Percentiles rank a stretch among this genome's conserved stretches.
These are phyloP conservation scores for Mythimna loreyi DNA, from an alignment of 2,888 invertebrate genomes.

Conservation along the genomic window DNA sequence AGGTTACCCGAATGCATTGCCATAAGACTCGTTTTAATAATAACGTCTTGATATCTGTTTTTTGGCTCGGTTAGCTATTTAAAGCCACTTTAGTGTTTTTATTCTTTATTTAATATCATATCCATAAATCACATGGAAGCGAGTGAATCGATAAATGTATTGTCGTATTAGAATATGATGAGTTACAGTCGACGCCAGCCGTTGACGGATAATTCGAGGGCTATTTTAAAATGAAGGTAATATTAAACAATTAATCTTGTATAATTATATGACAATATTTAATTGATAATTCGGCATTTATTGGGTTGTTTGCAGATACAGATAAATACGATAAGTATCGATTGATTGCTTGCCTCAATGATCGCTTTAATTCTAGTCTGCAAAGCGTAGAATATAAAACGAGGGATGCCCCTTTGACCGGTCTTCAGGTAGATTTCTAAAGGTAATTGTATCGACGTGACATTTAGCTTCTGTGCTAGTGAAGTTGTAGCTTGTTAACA, in stretches of 20 bases:
- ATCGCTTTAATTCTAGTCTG: neutral
- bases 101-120: constrained; percentile 25
- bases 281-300: neutral
- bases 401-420: constrained; percentile 12
- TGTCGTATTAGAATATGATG: constrained; percentile 32
- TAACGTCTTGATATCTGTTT: constrained; percentile 40
- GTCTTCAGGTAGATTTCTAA: constrained; percentile 27
- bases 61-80: constrained; percentile 32
- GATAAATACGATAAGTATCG: too few species aligned
- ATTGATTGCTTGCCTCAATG: neutral
- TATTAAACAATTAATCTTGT: neutral
- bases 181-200: constrained; percentile 22
- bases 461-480: constrained; percentile 37
- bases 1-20: constrained; percentile 80
- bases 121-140: constrained; percentile 27
- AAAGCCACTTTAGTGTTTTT: constrained; percentile 34
- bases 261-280: neutral
- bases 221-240: constrained; percentile 5
- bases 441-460: constrained; percentile 29
- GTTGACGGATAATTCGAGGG: neutral
- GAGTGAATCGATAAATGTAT: constrained; percentile 27
- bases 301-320: constrained; percentile 1
- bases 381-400: neutral
- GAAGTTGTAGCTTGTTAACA: constrained; percentile 11
- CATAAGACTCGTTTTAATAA: constrained; percentile 72